Conservation (phyloP, 2,113 vertebrate genomes). For the Otis tarda region DNA sequence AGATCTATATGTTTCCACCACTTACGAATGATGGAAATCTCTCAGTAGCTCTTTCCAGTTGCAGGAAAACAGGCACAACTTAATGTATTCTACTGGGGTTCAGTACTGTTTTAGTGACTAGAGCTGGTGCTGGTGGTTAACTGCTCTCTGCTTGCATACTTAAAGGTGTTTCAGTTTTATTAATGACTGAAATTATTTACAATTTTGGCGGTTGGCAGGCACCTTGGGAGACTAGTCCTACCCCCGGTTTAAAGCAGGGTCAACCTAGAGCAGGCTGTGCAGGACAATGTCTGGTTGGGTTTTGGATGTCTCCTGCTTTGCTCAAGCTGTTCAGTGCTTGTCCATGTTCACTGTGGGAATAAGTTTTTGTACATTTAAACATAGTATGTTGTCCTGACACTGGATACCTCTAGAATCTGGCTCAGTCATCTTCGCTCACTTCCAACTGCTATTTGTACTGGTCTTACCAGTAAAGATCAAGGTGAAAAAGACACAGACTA, state of each 20-base stretch:
- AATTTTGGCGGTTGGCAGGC: background rate
- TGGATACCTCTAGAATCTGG: background rate
- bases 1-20: background rate
- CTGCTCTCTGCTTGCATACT: background rate
- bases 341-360: background rate
- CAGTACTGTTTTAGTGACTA: background rate
- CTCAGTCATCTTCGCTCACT: background rate
- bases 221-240: background rate
- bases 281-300: fast-evolving
- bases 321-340: background rate
- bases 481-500: background rate
- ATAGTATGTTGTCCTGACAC: background rate
- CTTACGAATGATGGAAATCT: background rate
- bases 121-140: background rate
- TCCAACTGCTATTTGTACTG: background rate
- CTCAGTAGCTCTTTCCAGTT: background rate
- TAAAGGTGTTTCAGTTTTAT: background rate
- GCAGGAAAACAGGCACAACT: background rate
- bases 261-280: background rate
- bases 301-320: background rate
- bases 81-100: background rate
- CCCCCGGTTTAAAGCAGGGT: background rate
- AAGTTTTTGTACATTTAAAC: background rate
- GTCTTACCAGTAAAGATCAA: background rate
- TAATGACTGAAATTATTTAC: background rate